Evolutionary conservation across 2,888 invertebrate genomes (phyloP), one percentile per base, ranked within the genome.

Genomic region (Pterostichus niger): DNA sequence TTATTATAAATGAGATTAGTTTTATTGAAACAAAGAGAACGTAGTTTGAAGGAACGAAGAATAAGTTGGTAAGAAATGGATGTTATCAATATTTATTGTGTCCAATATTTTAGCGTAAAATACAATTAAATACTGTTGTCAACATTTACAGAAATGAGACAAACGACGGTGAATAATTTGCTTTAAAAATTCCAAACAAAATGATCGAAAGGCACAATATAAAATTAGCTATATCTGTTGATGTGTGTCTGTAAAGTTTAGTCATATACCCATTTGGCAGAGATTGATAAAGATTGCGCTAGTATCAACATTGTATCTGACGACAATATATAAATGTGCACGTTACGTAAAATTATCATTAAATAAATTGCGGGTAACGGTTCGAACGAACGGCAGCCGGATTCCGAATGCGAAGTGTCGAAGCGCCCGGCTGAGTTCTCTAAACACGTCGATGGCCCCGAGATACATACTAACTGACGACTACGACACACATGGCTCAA

Each of bases 391-490:
- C 54, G 76, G 56, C 44, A 59, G 11, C 40, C 3, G 10, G 31
- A 9, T 56, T 56, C 49, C 49, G 13, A 49, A n/a, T 49, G 11
- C 49, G 49, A 40, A 17, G 61, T n/a, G 52, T 54, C 17, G 52
- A 54, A 56, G 40, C 24, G 15, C 52, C 40, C 11, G n/a, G 44
- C 15, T 86, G 84, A 88, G 85, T 88, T 92, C 92, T 92, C 91
- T 91, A 89, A 92, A 92, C 86, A 91, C 90, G 88, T 92, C 92
- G 88, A 91, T 91, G 85, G 91, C 91, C 86, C 91, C 91, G 89
- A 92, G 90, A 90, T 92, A 92, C 92, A 92, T 92, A 89, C 90
- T 91, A 91, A 89, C 91, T 91, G 90, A 89, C 88, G 87, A 87
- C 86, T 86, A 88, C 88, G 87, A 88, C 88, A 88, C 86, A 86